Evolutionary conservation across 2,113 vertebrate genomes (phyloP).

Genomic region (Haliaeetus leucogaster): DNA sequence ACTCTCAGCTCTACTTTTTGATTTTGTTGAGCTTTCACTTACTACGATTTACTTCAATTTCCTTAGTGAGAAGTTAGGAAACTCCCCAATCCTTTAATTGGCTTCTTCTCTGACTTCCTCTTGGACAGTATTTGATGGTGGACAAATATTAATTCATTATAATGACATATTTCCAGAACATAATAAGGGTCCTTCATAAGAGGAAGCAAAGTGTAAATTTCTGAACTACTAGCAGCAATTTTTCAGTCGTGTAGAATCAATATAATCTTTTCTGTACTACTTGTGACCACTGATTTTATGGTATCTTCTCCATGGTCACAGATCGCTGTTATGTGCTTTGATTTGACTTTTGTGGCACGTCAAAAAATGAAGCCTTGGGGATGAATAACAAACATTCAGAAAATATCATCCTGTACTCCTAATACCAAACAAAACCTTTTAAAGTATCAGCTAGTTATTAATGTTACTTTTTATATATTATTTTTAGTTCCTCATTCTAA

Average conservation of each 20-base stretch:
- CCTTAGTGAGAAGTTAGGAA: neutral
- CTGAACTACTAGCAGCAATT: neutral
- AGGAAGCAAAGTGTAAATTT: neutral
- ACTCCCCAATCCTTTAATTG: neutral
- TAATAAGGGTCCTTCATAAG: neutral
- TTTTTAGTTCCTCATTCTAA: neutral
- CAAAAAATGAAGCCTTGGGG: neutral
- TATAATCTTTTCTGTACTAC: neutral
- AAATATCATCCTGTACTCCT: neutral
- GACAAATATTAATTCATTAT: neutral
- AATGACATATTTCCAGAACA: neutral
- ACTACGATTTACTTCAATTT: neutral
- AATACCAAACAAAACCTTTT: neutral
- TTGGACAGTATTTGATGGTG: neutral
- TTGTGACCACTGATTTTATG: neutral
- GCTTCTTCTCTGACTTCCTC: neutral
- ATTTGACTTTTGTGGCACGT: neutral
- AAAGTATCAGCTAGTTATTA: neutral
- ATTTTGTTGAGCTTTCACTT: neutral
- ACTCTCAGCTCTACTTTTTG: neutral
- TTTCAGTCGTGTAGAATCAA: neutral
- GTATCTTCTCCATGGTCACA: neutral
- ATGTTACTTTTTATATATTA: neutral
- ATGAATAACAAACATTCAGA: neutral
- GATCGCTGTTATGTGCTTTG: neutral